Evolutionary conservation across 2,113 vertebrate species (phyloP).

Genomic region (Ailuropoda melanoleuca): DNA sequence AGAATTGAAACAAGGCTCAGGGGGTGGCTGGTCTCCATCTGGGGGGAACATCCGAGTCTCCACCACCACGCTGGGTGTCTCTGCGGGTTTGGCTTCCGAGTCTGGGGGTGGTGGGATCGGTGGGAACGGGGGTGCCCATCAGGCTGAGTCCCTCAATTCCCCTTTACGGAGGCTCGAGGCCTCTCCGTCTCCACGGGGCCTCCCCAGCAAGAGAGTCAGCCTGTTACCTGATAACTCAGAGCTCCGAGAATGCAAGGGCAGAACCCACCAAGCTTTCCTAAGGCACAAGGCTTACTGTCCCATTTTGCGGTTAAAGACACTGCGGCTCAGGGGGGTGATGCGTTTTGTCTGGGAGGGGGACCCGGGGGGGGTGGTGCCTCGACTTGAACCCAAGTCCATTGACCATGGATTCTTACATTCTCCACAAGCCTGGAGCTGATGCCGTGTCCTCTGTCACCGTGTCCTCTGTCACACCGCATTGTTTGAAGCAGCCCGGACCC

Average conservation of each 20-base stretch:
- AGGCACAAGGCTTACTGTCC: neutral
- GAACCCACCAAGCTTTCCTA: neutral
- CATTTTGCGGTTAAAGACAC: neutral
- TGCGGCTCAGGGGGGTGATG: neutral
- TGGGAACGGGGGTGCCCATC: neutral
- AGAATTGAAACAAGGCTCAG: neutral
- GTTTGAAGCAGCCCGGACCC: neutral
- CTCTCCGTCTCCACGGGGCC: neutral
- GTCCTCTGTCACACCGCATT: neutral
- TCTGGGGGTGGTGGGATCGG: neutral
- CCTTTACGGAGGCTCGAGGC: fast-evolving
- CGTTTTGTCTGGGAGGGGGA: neutral
- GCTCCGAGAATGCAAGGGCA: neutral
- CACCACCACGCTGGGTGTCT: fast-evolving
- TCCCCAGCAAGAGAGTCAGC: neutral
- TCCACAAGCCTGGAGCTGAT: neutral
- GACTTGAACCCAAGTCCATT: neutral
- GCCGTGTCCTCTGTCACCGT: too few species aligned
- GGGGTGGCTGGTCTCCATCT: neutral
- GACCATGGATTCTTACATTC: fast-evolving
- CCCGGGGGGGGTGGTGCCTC: neutral
- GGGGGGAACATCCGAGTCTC: fast-evolving
- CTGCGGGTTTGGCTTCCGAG: neutral
- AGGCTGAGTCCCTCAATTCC: neutral
- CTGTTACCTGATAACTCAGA: fast-evolving